Evolutionary conservation across 2,797 vertebrate genomes (phyloP), one percentile per base, ranked within the genome.

Genomic region (Botia almorhae): DNA sequence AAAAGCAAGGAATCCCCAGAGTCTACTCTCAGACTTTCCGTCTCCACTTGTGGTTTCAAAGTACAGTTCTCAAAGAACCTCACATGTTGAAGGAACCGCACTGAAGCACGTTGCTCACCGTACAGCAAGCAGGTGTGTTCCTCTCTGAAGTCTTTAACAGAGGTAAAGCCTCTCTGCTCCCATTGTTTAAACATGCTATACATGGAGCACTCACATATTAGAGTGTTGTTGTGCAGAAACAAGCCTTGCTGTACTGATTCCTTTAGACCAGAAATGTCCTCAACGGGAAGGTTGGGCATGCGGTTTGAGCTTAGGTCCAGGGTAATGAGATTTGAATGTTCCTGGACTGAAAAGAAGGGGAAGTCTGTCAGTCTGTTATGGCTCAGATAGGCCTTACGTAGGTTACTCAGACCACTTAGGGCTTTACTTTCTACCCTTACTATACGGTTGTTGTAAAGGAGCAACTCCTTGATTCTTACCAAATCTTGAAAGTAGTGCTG

Each of bases 281-380:
- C 88, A 39, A 96, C 83, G 0, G 96, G 95, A 53, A 97, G 82
- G 69, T 83, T 93, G 69, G 86, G 83, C 87, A 99, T 92, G 17
- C 87, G 93, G 90, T 98, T 99, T 73, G 95, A 95, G 82, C 97
- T 98, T 76, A 99, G 93, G 89, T 99, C 97, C 83, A 99, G 89
- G 0, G 92, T 92, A 17, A 87, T 91, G 13, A 99, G 93, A 76
- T 91, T 88, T 36, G 93, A 88, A 60, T 90, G 91, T 17, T 93
- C 91, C 26, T 94, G 94, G 83, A 98, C 89, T 0, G 92, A 91
- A 2, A 88, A 90, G 88, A 98, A 99, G 1, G 97, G 96, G 85
- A 99, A 99, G 80, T 93, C 87, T 0, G 93, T 92, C 69, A 99
- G 93, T 14, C 90, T 88, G 84, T 99, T 99, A 89, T 95, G 95